Conservation (phyloP, 2,888 invertebrate species). For the Sarcophaga caerulescens region DNA sequence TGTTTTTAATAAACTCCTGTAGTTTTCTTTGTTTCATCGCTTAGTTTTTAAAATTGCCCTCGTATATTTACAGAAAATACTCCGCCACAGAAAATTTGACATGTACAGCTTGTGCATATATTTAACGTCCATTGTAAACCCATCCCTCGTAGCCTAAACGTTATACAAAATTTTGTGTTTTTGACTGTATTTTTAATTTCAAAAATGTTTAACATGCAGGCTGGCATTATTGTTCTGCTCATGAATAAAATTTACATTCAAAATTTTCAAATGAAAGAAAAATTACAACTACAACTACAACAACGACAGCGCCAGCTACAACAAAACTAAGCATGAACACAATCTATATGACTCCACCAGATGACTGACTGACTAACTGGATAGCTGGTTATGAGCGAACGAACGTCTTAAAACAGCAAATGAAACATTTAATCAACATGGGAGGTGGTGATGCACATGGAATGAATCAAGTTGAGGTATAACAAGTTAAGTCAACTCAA, state of each 20-base stretch:
- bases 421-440: neutral
- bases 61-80: no score
- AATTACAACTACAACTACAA: neutral
- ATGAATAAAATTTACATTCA: constrained; percentile 61
- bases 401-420: neutral
- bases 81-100: no score
- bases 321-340: neutral
- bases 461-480: neutral
- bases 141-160: neutral
- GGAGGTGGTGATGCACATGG: constrained; percentile 21
- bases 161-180: neutral
- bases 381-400: no score
- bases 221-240: constrained; percentile 41
- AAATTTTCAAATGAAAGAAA: constrained; percentile 28
- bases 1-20: no score
- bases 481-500: neutral
- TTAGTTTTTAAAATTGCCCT: no score
- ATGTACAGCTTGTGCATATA: no score
- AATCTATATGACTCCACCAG: neutral
- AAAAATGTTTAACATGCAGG: constrained; percentile 20
- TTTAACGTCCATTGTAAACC: no score
- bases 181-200: neutral
- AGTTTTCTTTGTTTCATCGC: no score
- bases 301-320: neutral
- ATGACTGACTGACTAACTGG: no score